Evolutionary conservation across 2,113 vertebrate species (phyloP), one percentile per base, ranked within the genome.

Genomic region (Scalopus aquaticus): DNA sequence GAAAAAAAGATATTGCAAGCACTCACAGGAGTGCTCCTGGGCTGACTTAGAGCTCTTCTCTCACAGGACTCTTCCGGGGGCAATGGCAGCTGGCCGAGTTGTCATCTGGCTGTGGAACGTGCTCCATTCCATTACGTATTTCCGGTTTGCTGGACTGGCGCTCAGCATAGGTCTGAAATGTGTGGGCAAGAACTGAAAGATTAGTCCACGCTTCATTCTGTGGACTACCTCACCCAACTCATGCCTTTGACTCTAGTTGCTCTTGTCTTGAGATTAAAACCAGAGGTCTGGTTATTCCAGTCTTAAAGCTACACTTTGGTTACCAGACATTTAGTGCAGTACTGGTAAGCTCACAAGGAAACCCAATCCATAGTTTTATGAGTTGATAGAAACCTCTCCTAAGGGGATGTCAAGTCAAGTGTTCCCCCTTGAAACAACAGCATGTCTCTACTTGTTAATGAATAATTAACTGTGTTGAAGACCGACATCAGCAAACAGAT

Each of bases 91-190:
- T 26, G 1, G 99, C 97, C 0, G 97, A 95, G 94, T 95, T 97
- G 91, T 99, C 99, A 64, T 98, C 97, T 1, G 98, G 98, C 98
- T 99, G 99, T 96, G 98, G 95, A 46, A 99, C 99, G 42, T 88
- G 97, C 95, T 99, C 99, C 99, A 99, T 99, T 90, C 99, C 98
- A 3, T 98, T 96, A 32, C 98, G 99, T 77, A 97, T 98, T 32
- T 97, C 96, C 1, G 99, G 99, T 88, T 94, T 98, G 77, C 97
- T 98, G 26, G 86, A 95, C 98, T 99, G 99, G 56, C 98, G 98
- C 93, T 98, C 74, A 0, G 99, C 98, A 3, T 99, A 99, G 83
- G 97, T 97, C 98, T 99, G 97, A 95, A 72, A 97, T 78, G 91
- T 92, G 97, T 97, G 90, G 95, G 92, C 97, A 95, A 92, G 80